A percentile compares a stretch with the other conserved stretches of the same genome.
Conservation (phyloP, 2,888 invertebrate genomes). For the Diabrotica balteata region DNA sequence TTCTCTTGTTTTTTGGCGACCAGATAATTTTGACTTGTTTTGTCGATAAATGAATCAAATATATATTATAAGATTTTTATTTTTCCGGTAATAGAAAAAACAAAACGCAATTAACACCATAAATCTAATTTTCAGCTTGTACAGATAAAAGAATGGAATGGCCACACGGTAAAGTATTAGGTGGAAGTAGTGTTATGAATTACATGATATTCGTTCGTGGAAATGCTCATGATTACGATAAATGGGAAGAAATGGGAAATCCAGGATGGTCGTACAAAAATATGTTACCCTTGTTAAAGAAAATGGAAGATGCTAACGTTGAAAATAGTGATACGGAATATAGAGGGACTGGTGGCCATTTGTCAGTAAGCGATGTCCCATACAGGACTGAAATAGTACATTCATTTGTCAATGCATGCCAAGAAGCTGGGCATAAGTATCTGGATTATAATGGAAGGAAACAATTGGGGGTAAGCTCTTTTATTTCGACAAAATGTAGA, state of each 20-base stretch:
- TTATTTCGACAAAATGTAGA: not conserved
- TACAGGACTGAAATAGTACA: conserved; percentile 60
- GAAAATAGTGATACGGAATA: conserved; percentile 48
- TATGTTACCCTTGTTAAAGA: conserved; percentile 60
- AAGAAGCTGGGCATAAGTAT: conserved; percentile 71
- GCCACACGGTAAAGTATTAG: conserved; percentile 27
- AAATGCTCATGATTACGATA: conserved; percentile 74
- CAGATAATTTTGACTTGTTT: too few relatives aligned
- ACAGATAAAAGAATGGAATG: conserved; percentile 7
- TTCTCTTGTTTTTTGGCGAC: too few relatives aligned
- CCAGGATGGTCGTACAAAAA: conserved; percentile 64
- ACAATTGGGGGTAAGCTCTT: conserved; percentile 64
- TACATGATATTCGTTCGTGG: conserved; percentile 78
- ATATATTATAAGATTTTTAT: not conserved
- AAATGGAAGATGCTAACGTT: conserved; percentile 55
- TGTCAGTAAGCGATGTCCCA: conserved; percentile 54
- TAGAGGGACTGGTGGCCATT: conserved; percentile 57
- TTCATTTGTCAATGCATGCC: conserved; percentile 69
- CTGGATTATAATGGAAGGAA: conserved; percentile 74
- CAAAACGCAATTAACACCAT: not conserved
- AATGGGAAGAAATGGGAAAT: conserved; percentile 67
- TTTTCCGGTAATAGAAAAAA: not conserved
- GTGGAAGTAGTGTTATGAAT: conserved; percentile 84
- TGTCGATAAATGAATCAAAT: not conserved
- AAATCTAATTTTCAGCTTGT: conserved; percentile 7